phyloP scores from a whole-genome alignment of 2,113 vertebrate genomes.

The Calidris pugnax region DNA sequence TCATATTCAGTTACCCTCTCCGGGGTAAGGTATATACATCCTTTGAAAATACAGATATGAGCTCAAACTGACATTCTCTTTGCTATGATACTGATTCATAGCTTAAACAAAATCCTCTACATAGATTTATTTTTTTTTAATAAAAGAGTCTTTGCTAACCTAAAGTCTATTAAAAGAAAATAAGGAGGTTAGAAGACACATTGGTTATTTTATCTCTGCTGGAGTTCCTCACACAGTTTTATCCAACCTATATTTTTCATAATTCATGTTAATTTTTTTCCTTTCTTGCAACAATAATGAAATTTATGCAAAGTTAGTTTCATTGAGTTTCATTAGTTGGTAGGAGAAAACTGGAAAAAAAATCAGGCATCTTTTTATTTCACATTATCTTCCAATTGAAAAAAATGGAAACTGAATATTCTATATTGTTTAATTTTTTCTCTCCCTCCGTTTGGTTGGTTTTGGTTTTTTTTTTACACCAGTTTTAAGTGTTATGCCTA shows the following conservation, averaged over 20 bases:
- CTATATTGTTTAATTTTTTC: neutral
- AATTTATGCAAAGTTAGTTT: neutral
- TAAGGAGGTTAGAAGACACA: neutral
- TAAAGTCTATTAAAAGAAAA: neutral
- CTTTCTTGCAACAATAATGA: neutral
- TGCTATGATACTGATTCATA: neutral
- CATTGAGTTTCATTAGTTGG: neutral
- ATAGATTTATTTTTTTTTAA: neutral
- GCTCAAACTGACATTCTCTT: neutral
- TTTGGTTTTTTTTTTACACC: neutral
- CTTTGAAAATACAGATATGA: neutral
- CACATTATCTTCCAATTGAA: neutral
- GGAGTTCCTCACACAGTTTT: neutral
- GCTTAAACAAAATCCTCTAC: neutral
- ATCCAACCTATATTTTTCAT: neutral
- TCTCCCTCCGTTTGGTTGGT: fast-evolving
- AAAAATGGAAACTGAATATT: neutral
- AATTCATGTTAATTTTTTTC: neutral
- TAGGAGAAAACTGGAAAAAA: neutral
- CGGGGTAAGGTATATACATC: neutral
- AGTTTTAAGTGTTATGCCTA: neutral
- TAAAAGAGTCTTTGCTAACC: neutral
- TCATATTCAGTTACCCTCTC: neutral
- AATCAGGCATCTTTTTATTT: neutral
- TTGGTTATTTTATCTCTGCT: neutral